These are phyloP conservation scores for Hemiprocne comata DNA, from an alignment of 2,113 vertebrate species.

Conservation along the genomic window DNA sequence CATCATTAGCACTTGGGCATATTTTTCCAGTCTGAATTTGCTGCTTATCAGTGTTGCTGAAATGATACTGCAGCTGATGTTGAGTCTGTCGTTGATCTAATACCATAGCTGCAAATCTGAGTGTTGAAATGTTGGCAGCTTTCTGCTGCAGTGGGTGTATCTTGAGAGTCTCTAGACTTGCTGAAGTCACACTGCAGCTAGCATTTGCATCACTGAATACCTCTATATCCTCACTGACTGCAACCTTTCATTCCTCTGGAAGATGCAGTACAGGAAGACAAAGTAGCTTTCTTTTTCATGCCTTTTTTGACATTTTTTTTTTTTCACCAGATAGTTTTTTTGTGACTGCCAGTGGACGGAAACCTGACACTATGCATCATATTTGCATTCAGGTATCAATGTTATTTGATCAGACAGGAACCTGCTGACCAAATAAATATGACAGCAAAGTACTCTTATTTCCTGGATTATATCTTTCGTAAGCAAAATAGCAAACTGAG, in stretches of 20 bases:
- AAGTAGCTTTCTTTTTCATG: neutral
- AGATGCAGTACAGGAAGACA: neutral
- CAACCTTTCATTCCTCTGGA: neutral
- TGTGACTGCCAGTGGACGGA: neutral
- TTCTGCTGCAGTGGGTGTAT: constrained; percentile 65
- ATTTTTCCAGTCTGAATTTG: constrained; percentile 36
- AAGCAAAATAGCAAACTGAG: neutral
- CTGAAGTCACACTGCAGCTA: constrained; percentile 70
- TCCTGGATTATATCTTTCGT: neutral
- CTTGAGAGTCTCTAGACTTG: constrained; percentile 29
- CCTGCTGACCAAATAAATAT: neutral
- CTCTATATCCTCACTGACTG: neutral
- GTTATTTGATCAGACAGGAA: neutral
- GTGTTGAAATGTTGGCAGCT: constrained; percentile 51
- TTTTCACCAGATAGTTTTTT: neutral
- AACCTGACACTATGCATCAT: neutral
- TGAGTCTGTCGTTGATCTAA: constrained; percentile 59
- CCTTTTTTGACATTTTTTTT: neutral
- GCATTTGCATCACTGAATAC: neutral
- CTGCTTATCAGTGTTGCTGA: constrained; percentile 38
- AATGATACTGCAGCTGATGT: constrained; percentile 42
- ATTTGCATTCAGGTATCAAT: neutral
- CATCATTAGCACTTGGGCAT: constrained; percentile 21
- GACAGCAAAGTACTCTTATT: neutral
- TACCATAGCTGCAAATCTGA: constrained; percentile 14